These are phyloP conservation scores for Anser brachyrhynchus DNA, from an alignment of 2,113 vertebrate genomes.

Conservation along the genomic window DNA sequence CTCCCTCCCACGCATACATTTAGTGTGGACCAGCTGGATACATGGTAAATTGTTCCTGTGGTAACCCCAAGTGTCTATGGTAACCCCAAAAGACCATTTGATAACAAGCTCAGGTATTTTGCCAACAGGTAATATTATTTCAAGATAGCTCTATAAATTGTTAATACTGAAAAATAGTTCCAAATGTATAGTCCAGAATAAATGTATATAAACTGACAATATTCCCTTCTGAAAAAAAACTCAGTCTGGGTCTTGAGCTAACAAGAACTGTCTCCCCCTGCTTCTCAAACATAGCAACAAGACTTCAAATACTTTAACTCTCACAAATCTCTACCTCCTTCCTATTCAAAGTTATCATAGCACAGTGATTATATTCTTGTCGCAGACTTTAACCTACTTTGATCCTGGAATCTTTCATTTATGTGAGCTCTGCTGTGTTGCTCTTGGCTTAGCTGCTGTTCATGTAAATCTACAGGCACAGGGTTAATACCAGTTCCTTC, in stretches of 20 bases:
- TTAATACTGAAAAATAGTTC: not conserved
- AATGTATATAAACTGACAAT: not conserved
- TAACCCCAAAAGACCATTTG: not conserved
- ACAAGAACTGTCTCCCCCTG: not conserved
- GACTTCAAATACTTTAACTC: not conserved
- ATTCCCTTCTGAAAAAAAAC: not conserved
- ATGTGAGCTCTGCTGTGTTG: slow-evolving; percentile 92
- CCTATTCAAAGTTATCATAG: not conserved
- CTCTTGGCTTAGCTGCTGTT: slow-evolving; percentile 93
- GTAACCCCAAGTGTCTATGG: not conserved
- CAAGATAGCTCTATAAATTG: not conserved
- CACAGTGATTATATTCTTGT: not conserved
- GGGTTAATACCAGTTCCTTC: slow-evolving; percentile 96
- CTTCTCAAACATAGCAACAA: not conserved
- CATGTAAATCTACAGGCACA: slow-evolving; percentile 91
- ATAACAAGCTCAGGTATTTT: not conserved
- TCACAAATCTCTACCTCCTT: not conserved
- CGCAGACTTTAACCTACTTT: slow-evolving; percentile 73
- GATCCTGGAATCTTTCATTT: slow-evolving; percentile 75
- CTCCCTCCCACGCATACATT: rapidly evolving
- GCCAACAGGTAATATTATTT: not conserved
- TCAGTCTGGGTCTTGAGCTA: not conserved
- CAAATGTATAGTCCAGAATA: not conserved
- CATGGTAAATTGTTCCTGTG: not conserved
- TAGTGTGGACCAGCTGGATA: not conserved